Percentiles rank a stretch among this genome's conserved stretches.
phyloP scores from a whole-genome alignment of 2,113 vertebrate genomes.

The Ursus arctos region DNA sequence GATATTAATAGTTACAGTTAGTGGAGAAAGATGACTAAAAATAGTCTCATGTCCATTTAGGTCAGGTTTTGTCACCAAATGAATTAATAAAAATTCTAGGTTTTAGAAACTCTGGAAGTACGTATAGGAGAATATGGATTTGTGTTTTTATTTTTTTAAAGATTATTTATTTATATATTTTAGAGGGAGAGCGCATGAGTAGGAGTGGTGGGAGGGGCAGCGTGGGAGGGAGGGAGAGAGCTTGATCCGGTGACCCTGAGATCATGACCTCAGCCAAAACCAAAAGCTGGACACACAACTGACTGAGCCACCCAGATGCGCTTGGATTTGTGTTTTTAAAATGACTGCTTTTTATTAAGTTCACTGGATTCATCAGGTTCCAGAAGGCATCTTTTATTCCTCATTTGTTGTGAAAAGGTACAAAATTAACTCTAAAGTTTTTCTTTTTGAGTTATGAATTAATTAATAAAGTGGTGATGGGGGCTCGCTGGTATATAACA shows the following conservation, averaged over 20 bases:
- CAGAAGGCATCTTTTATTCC: not conserved
- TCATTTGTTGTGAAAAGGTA: slow-evolving; percentile 5
- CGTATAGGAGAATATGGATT: not conserved
- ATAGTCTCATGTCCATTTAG: not conserved
- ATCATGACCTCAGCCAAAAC: not conserved
- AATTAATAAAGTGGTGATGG: slow-evolving; percentile 26
- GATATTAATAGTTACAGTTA: slow-evolving; percentile 16
- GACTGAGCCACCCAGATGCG: not conserved
- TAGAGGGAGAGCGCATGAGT: not conserved
- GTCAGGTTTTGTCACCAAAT: slow-evolving; percentile 15
- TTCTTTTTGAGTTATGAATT: not conserved
- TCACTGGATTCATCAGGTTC: not conserved
- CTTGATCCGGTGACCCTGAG: not conserved
- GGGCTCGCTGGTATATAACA: not conserved
- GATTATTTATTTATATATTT: not conserved
- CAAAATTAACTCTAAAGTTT: not conserved
- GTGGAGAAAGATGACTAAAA: slow-evolving; percentile 26
- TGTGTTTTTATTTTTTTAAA: not conserved
- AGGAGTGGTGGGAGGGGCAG: not conserved
- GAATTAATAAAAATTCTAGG: not conserved
- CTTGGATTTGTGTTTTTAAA: not conserved
- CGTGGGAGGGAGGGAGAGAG: not conserved
- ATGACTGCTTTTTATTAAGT: not conserved
- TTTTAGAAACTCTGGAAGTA: not conserved
- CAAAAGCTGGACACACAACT: not conserved